Percentiles rank a stretch among this genome's conserved stretches.
phyloP scores from a whole-genome alignment of 2,113 vertebrate genomes.

The Lagopus leucura region DNA sequence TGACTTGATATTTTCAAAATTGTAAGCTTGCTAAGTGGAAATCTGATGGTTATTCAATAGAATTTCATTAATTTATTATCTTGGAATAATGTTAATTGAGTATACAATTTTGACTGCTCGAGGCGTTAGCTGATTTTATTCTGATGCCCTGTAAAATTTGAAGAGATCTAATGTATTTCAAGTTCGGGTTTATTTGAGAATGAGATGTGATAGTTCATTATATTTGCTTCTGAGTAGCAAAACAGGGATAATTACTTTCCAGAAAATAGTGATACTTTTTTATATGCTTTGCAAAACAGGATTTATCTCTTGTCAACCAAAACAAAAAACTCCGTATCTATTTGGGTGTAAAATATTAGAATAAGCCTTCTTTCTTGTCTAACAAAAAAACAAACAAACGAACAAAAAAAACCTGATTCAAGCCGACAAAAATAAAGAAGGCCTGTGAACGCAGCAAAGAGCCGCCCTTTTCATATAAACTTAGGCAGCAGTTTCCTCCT shows the following conservation, averaged over 20 bases:
- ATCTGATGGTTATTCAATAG: background rate
- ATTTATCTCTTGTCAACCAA: background rate
- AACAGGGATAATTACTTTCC: background rate
- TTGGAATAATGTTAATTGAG: background rate
- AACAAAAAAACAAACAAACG: background rate
- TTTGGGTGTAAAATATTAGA: background rate
- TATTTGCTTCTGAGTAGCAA: background rate
- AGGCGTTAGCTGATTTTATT: background rate
- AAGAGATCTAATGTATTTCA: background rate
- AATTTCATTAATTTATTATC: background rate
- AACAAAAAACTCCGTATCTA: background rate
- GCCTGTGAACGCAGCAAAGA: background rate
- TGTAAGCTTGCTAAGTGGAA: background rate
- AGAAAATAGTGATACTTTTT: background rate
- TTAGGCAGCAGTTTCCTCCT: background rate
- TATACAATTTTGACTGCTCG: background rate
- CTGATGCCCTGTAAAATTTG: background rate
- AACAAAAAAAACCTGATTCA: background rate
- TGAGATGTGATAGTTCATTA: background rate
- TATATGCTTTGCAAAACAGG: background rate
- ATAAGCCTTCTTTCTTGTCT: background rate
- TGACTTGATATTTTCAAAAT: background rate
- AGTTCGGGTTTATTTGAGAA: background rate
- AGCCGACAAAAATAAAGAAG: background rate
- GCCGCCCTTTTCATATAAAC: background rate